phyloP scores from a whole-genome alignment of 2,888 invertebrate genomes.

The Notodonta ziczac region DNA sequence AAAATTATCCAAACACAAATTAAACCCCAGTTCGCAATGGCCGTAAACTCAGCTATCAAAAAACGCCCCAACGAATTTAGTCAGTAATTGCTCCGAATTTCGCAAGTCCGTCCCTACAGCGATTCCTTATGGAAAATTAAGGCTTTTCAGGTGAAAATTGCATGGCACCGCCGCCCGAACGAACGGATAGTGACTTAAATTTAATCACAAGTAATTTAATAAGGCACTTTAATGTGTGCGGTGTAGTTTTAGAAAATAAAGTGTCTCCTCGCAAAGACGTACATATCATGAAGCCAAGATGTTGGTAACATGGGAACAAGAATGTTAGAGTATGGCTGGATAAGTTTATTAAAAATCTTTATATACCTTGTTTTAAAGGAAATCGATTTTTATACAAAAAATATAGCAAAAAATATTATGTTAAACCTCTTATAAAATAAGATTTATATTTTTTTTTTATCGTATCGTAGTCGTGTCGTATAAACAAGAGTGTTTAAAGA shows the following conservation, averaged over 20 bases:
- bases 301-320: too few species aligned
- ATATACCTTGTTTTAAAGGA: too few species aligned
- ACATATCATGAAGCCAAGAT: too few species aligned
- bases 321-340: too few species aligned
- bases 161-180: constrained; percentile 36
- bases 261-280: too few species aligned
- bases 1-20: constrained; percentile 10
- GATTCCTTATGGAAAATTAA: constrained; percentile 68
- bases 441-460: not conserved
- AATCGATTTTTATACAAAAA: too few species aligned
- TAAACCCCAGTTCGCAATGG: constrained; percentile 18
- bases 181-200: constrained; percentile 55
- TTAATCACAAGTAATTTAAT: constrained; percentile 53
- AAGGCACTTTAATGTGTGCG: constrained; percentile 15
- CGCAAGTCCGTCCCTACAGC: constrained; percentile 34
- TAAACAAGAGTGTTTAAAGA: constrained; percentile 25
- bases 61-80: constrained; percentile 31
- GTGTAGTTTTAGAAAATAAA: not conserved
- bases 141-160: constrained; percentile 66
- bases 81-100: constrained; percentile 44
- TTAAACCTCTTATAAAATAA: too few species aligned
- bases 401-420: too few species aligned
- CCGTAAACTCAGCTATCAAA: constrained; percentile 23
- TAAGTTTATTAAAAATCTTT: too few species aligned
- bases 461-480: constrained; percentile 22